Evolutionary conservation across 2,888 invertebrate genomes (phyloP).

Genomic region (Dicyrtoma fusca): DNA sequence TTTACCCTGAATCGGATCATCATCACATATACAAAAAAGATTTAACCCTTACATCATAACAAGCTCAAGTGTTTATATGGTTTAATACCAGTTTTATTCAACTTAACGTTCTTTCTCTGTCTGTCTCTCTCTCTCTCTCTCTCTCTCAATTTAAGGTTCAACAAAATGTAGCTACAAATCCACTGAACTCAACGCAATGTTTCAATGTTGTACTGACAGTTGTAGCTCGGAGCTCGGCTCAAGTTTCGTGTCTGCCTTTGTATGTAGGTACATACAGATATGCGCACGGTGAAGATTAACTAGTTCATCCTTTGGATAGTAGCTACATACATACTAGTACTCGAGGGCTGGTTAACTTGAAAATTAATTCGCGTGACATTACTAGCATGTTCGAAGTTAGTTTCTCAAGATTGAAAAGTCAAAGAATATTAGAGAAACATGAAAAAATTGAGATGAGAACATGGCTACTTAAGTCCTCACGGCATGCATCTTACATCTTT

Average conservation of each 20-base stretch:
- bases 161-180: no score
- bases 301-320: no score
- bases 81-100: conserved; percentile 32
- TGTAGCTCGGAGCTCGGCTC: no score
- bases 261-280: no score
- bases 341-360: conserved; percentile 15
- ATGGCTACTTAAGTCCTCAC: conserved; percentile 7
- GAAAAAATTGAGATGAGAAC: neutral
- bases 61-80: conserved; percentile 26
- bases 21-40: conserved; percentile 8
- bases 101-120: conserved; percentile 7
- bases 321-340: neutral
- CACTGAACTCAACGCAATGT: no score
- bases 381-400: neutral
- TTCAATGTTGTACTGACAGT: no score
- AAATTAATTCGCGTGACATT: conserved; percentile 24
- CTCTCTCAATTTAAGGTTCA: neutral
- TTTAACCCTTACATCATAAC: conserved; percentile 27
- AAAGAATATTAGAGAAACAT: neutral
- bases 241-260: no score
- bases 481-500: neutral
- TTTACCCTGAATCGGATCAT: no score
- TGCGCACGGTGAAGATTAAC: no score
- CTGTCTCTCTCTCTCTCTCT: neutral
- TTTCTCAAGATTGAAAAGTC: conserved; percentile 5